phyloP scores from a whole-genome alignment of 2,797 vertebrate genomes.

The Enteromius treurensis region DNA sequence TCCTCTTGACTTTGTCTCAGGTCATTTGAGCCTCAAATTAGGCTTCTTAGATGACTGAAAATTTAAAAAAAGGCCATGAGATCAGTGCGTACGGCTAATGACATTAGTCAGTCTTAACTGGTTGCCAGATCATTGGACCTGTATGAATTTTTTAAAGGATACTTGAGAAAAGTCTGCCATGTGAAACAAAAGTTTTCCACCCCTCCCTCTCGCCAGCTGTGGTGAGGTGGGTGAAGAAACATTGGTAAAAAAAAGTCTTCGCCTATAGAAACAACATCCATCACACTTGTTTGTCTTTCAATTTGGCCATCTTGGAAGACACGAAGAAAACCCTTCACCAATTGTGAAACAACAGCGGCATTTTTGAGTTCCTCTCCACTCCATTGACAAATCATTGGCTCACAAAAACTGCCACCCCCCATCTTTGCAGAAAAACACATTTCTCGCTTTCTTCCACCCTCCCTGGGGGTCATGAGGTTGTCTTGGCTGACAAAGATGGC shows the following conservation, averaged over 20 bases:
- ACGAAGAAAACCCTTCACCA: conserved; percentile 64
- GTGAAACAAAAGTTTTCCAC: conserved; percentile 54
- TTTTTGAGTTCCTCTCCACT: conserved; percentile 57
- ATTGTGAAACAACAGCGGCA: conserved; percentile 68
- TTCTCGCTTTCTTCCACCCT: conserved; percentile 26
- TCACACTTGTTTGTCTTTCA: conserved; percentile 69
- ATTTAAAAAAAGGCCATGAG: conserved; percentile 42
- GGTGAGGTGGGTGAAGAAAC: conserved; percentile 59
- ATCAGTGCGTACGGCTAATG: conserved; percentile 40
- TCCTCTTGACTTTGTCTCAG: conserved; percentile 57
- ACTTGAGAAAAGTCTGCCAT: conserved; percentile 30
- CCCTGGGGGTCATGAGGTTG: conserved; percentile 51
- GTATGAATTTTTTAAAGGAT: conserved; percentile 36
- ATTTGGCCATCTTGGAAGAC: conserved; percentile 64
- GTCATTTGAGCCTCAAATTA: conserved; percentile 56
- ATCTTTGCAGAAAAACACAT: conserved; percentile 9
- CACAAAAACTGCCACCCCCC: conserved; percentile 5
- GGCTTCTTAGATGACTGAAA: conserved; percentile 34
- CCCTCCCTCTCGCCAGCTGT: conserved; percentile 54
- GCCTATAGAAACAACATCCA: conserved; percentile 68
- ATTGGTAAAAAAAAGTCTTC: conserved; percentile 65
- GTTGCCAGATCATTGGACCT: conserved; percentile 26
- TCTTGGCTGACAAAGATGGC: conserved; percentile 51
- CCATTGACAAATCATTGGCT: conserved; percentile 58
- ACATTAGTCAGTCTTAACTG: conserved; percentile 42